Base-by-base conservation (phyloP, 2,113 vertebrate genomes). In the Nycticryphes semicollaris region DNA sequence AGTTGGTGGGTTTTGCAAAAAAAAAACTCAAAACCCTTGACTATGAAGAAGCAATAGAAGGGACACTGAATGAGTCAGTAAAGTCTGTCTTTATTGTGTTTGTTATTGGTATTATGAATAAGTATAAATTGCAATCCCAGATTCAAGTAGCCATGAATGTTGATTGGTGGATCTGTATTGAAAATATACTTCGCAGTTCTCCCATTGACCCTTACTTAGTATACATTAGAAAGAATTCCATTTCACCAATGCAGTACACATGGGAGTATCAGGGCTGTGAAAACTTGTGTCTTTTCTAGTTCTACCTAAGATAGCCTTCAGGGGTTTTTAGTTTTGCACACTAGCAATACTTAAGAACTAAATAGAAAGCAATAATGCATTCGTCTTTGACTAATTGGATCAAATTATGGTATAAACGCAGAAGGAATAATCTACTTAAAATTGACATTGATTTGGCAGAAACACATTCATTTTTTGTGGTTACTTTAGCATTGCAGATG, bases 401-500 rank as follows among this genome's bases (percentile, higher is more conserved):
- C 87, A 97, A 97, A 89, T 90, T 62, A 67, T 73, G 27, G 31
- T 75, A 14, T 68, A 96, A 96, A 77, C 50, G 82, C 91, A 96
- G 90, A 94, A 95, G 93, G 81, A 95, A 92, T 97, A 97, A 89
- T 89, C 81, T 88, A 39, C 74, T 96, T 96, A 21, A 97, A 95
- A 96, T 84, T 97, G 93, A 95, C 95, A 57, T 83, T 81, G 73
- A 90, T 97, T 97, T 98, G 95, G 96, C 96, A 98, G 84, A 83
- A 95, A 73, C 81, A 67, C 7, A 27, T 96, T 94, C 76, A 2
- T 39, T 93, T 80, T 91, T 50, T 92, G 95, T 66, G 92, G 87
- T 94, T 97, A 68, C 93, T 98, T 98, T 90, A 96, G 77, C 90
- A 94, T 87, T 97, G 91, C 96, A 96, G 91, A 98, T 98, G 97